A percentile compares a stretch with the other conserved stretches of the same genome.
Evolutionary conservation across 2,888 invertebrate species (phyloP).

Genomic region (Polydesmus complanatus): DNA sequence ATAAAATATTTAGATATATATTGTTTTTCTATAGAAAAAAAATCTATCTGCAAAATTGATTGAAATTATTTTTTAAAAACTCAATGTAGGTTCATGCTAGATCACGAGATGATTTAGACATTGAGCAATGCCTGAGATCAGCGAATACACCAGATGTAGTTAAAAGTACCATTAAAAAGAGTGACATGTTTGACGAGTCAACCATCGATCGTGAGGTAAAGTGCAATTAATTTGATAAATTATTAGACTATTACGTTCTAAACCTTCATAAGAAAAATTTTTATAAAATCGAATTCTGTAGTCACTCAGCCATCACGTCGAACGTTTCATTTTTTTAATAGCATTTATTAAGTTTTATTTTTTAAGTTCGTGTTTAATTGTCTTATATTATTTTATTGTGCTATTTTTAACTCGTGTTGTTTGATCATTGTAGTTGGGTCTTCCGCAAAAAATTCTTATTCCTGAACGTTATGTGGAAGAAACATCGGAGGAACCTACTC

Average conservation of each 20-base stretch:
- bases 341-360: background rate
- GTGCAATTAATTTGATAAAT: background rate
- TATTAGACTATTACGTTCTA: background rate
- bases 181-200: conserved; percentile 51
- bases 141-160: conserved; percentile 64
- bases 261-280: no score
- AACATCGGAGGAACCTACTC: conserved; percentile 64
- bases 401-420: conserved; percentile 10
- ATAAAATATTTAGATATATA: conserved; percentile 16
- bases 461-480: conserved; percentile 87
- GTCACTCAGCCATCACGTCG: background rate
- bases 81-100: conserved; percentile 20
- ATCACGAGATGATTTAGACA: conserved; percentile 44
- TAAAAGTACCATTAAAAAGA: conserved; percentile 56
- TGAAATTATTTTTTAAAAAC: background rate
- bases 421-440: conserved; percentile 57
- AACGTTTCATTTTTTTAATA: background rate
- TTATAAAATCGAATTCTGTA: no score
- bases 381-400: background rate
- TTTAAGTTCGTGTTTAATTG: background rate
- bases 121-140: conserved; percentile 66
- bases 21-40: background rate
- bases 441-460: conserved; percentile 78
- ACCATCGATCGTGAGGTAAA: conserved; percentile 56
- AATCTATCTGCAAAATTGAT: background rate